Base-by-base conservation (phyloP, 2,888 invertebrate species). In the Folsomia manolachei region DNA sequence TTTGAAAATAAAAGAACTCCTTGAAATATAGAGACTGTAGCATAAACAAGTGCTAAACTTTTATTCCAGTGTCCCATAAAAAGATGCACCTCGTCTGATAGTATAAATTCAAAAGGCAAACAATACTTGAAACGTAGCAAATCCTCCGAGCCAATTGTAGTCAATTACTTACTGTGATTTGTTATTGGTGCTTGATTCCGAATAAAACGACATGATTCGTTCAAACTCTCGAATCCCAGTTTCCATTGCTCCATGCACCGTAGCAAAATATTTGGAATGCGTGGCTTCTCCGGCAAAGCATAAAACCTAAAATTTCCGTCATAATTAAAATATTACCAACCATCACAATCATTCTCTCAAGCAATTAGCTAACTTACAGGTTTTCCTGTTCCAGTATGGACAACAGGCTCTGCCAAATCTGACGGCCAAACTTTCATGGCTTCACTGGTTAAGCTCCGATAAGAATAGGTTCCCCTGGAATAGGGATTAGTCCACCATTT, bases 191-290 rank as follows among this genome's bases (percentile, higher is more conserved):
- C n/a, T n/a, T n/a, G n/a, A n/a, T n/a, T n/a, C n/a, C n/a, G n/a
- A n/a, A n/a, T n/a, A n/a, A n/a, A n/a, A 39, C 39, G 39, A 4
- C 25, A 85, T 82, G 65, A 87, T 79, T 63, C 90, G 85, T 19
- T 89, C 85, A 1, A 91, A 91, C 82, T 91, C 91, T 51, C 91
- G 86, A 82, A 88, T 88, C 0, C 92, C 92, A n/a, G 88, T 87
- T 81, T 90, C 90, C 0, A 90, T 83, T 0, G 92, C 92, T 0
- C 91, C 91, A 81, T 92, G 91, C 0, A 89, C 90, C 0, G 90
- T 88, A 0, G 83, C 82, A 75, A 78, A 83, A 69, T 74, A 82
- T 53, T 78, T 67, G 14, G 74, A 68, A 73, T 83, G 82, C 7
- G 83, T 82, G 1, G 83, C 83, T 80, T 84, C 84, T 11, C 84